Conservation (phyloP, 92 coral and sea anemone species). For the Porites rus region DNA sequence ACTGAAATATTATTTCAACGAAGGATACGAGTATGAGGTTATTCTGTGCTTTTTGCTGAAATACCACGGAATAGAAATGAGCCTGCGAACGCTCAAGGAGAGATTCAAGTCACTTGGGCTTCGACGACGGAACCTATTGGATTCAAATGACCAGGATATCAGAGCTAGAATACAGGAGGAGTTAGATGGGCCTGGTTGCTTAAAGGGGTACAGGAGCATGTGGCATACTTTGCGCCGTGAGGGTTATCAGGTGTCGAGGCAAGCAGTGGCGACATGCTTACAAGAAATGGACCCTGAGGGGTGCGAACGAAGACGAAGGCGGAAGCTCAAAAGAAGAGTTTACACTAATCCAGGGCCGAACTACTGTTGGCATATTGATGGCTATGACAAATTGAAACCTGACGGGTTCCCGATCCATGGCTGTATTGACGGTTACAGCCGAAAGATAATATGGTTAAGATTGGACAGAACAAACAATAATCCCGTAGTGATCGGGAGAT, state of each 20-base stretch:
- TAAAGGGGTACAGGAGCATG: constrained; percentile 55
- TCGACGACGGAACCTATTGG: constrained; percentile 51
- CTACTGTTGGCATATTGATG: constrained; percentile 40
- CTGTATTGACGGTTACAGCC: background rate
- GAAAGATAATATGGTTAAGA: constrained; percentile 32
- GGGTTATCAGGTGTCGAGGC: constrained; percentile 52
- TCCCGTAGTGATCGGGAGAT: constrained; percentile 30
- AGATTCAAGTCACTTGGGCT: constrained; percentile 52
- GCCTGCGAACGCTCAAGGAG: constrained; percentile 50
- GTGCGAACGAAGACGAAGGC: constrained; percentile 36
- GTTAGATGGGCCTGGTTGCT: constrained; percentile 64
- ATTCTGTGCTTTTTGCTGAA: constrained; percentile 42
- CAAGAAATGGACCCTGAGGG: constrained; percentile 65
- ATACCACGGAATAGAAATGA: constrained; percentile 48
- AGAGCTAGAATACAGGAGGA: constrained; percentile 47
- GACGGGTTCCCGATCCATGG: constrained; percentile 31
- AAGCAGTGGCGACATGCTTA: constrained; percentile 46
- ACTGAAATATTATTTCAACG: constrained; percentile 43
- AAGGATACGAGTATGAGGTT: constrained; percentile 36
- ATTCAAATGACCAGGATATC: constrained; percentile 49
- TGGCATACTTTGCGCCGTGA: constrained; percentile 62
- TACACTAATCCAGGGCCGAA: constrained; percentile 46
- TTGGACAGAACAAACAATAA: constrained; percentile 32
- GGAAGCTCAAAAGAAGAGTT: constrained; percentile 53
- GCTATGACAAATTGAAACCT: constrained; percentile 68